Conservation (phyloP, 2,797 vertebrate genomes). For the Ctenochaetus hawaiiensis region DNA sequence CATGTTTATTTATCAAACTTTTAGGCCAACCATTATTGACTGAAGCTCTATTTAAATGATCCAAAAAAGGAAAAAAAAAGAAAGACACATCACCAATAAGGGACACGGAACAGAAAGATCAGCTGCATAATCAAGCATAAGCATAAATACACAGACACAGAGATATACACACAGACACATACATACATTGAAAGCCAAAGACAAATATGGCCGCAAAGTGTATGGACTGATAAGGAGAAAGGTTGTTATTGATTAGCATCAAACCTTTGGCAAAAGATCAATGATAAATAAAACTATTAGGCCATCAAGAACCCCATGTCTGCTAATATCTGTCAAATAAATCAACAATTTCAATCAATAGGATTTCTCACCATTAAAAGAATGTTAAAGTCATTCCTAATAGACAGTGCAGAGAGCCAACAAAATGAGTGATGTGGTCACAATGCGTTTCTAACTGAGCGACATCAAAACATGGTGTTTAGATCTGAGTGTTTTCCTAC, state of each 20-base stretch:
- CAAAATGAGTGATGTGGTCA: conserved; percentile 7
- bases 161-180: not conserved
- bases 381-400: not conserved
- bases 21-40: conserved; percentile 58
- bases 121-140: not conserved
- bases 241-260: conserved; percentile 29
- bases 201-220: conserved; percentile 9
- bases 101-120: conserved; percentile 25
- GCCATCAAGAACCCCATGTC: conserved; percentile 4
- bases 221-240: conserved; percentile 25
- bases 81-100: conserved; percentile 19
- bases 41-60: conserved; percentile 62
- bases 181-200: conserved; percentile 17
- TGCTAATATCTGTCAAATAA: conserved; percentile 34
- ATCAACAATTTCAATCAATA: conserved; percentile 9
- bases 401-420: conserved; percentile 16
- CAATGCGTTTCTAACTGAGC: not conserved
- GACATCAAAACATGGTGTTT: not conserved
- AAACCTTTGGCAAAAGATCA: conserved; percentile 4
- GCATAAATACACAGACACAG: not conserved
- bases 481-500: not conserved
- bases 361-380: conserved; percentile 9
- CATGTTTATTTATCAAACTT: conserved; percentile 62
- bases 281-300: not conserved
- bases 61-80: conserved; percentile 11